Evolutionary conservation across 2,888 invertebrate genomes (phyloP), one percentile per base, ranked within the genome.

Genomic region (Limnephilus rhombicus): DNA sequence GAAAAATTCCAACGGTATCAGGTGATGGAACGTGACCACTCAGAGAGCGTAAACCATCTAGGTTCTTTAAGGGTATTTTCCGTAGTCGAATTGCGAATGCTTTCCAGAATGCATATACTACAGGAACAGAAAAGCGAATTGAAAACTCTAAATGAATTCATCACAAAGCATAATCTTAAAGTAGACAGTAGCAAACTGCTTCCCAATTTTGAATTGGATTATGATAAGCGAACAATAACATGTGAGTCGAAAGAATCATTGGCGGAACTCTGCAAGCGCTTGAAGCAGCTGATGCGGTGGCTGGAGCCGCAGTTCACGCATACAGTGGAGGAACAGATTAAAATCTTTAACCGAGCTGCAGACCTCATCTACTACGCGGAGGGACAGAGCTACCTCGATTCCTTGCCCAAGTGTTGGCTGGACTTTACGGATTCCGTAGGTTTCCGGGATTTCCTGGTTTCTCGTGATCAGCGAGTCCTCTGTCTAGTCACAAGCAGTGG

Each of bases 231-330:
- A 9, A 83, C 83, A n/a, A 34, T 83, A 24, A 83, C 1, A 1
- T 37, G 83, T n/a, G 37, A 13, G 15, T 34, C 83, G 24, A 7
- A 11, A 4, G 34, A 83, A 24, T 31, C 15, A 31, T 15, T 83
- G 83, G 24, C 1, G 18, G 12, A 24, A n/a, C 15, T 83, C 24
- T 18, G 18, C 83, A 83, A 18, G 18, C 18, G 12, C 24, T 3
- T 41, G 24, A 83, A 83, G 34, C 34, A 37, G 83, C 41, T 83
- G 83, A 41, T 83, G 83, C 83, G 83, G 13, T 83, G 37, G 83
- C 41, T 83, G 24, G 2, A 15, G 37, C 7, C 4, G 7, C 4
- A 83, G 9, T 41, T 83, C 24, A 83, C 11, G 37, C 3, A 13
- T 13, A 37, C 37, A 5, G 83, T 83, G 83, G 18, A 83, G 9